phyloP scores from a whole-genome alignment of 2,113 vertebrate genomes.

The Thomomys bottae region DNA sequence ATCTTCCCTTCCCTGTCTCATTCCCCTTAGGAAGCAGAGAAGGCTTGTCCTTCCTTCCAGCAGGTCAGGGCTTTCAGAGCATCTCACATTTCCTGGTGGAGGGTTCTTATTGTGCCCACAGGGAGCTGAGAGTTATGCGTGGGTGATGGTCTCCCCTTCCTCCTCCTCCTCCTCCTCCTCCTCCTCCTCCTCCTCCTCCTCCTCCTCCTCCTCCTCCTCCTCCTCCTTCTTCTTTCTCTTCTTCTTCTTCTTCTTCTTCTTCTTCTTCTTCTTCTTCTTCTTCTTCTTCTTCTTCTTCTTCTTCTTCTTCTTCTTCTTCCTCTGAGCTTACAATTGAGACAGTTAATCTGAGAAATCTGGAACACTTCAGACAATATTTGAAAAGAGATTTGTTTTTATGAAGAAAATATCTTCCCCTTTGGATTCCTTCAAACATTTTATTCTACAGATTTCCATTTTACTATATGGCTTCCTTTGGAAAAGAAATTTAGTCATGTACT shows the following conservation, averaged over 20 bases:
- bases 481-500: slow-evolving; percentile 64
- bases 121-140: too few relatives aligned
- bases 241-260: too few relatives aligned
- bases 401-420: not conserved
- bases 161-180: too few relatives aligned
- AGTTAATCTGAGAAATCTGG: slow-evolving; percentile 7
- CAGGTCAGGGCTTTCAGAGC: not conserved
- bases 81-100: not conserved
- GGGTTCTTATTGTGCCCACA: too few relatives aligned
- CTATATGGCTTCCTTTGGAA: slow-evolving; percentile 68
- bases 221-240: too few relatives aligned
- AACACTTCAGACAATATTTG: not conserved
- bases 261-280: too few relatives aligned
- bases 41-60: not conserved
- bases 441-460: slow-evolving; percentile 57
- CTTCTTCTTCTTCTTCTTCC: not conserved
- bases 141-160: too few relatives aligned
- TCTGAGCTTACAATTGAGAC: not conserved
- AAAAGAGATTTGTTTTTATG: not conserved
- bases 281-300: too few relatives aligned
- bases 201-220: too few relatives aligned
- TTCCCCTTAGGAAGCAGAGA: not conserved
- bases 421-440: slow-evolving; percentile 56
- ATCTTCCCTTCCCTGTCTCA: not conserved
- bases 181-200: too few relatives aligned